Base-by-base conservation (phyloP, 2,888 invertebrate genomes). In the Dryobotodes eremita region DNA sequence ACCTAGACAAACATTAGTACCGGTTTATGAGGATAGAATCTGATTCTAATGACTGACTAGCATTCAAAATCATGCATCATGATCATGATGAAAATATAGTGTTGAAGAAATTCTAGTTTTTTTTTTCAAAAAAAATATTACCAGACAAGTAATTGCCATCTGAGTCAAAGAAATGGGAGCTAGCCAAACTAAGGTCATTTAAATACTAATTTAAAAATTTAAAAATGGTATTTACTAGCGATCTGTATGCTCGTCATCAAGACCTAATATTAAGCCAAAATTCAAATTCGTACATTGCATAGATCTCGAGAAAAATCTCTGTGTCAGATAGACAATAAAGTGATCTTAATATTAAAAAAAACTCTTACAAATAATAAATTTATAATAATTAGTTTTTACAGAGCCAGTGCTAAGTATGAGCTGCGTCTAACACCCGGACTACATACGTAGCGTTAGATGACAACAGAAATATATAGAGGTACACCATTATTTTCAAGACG, bases 1-100 rank as follows among this genome's bases (percentile, higher is more conserved):
- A 82, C 70, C 72, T 66, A 79, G 31, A 70, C 48, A 62, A 72
- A 11, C 13, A 57, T 69, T n/a, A 15, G 13, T 53, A 74, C 82
- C 70, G n/a, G 81, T 81, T 81, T 72, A 1, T 20, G 42, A 70
- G 15, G 26, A 20, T 72, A 57, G 20, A 69, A 46, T 61, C 10
- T 46, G 55, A 48, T 48, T 50, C 57, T 62, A n/a, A 42, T 50
- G 50, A n/a, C n/a, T 2, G 8, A 75, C n/a, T 42, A 61, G n/a
- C 20, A 50, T 6, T 50, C 1, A 71, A 66, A 77, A 50, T 42
- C 15, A 7, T 31, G 5, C 2, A 57, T 17, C 0, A 31, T 3
- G 4, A 50, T 20, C 11, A 62, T 20, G 1, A 26, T 5, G 4
- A 11, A 31, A 62, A 20, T 20, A 20, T 23, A 8, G 15, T n/a